These are phyloP conservation scores for Philaenus spumarius DNA, from an alignment of 1,140 invertebrate species.

Conservation along the genomic window DNA sequence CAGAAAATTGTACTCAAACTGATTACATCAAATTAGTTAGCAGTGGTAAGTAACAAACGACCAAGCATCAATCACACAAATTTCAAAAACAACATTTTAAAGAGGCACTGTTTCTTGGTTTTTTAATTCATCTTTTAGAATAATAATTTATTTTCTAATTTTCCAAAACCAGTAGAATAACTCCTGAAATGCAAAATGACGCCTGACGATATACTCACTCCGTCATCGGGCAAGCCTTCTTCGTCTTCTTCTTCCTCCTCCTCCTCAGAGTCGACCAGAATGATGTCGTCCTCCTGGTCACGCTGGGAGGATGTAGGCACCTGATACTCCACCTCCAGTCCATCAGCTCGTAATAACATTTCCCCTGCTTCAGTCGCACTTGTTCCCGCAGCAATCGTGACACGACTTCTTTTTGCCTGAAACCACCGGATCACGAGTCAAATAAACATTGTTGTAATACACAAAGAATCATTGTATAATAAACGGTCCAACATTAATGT, in stretches of 20 bases:
- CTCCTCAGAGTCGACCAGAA: conserved; percentile 65
- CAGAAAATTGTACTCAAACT: too few species aligned
- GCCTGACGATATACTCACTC: conserved; percentile 19
- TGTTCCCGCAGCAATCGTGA: not conserved
- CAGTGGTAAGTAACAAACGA: too few species aligned
- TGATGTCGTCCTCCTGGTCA: conserved; percentile 70
- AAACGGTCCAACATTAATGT: too few species aligned
- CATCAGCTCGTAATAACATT: conserved; percentile 24
- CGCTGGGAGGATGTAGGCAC: conserved; percentile 75
- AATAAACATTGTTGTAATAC: too few species aligned
- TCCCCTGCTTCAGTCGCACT: conserved; percentile 14
- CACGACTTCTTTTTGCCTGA: conserved; percentile 19
- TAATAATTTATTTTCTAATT: not conserved
- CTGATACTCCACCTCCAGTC: conserved; percentile 58
- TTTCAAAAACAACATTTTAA: too few species aligned
- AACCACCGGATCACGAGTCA: too few species aligned
- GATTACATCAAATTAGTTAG: too few species aligned
- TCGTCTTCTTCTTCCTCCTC: conserved; percentile 49
- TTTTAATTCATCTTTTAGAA: not conserved
- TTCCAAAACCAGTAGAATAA: not conserved
- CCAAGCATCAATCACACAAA: too few species aligned
- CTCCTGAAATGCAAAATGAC: not conserved
- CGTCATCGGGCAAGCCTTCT: conserved; percentile 36
- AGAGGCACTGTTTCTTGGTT: too few species aligned
- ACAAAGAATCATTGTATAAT: too few species aligned